Evolutionary conservation across 92 coral and sea anemone species (phyloP).

Genomic region (Porites rus): DNA sequence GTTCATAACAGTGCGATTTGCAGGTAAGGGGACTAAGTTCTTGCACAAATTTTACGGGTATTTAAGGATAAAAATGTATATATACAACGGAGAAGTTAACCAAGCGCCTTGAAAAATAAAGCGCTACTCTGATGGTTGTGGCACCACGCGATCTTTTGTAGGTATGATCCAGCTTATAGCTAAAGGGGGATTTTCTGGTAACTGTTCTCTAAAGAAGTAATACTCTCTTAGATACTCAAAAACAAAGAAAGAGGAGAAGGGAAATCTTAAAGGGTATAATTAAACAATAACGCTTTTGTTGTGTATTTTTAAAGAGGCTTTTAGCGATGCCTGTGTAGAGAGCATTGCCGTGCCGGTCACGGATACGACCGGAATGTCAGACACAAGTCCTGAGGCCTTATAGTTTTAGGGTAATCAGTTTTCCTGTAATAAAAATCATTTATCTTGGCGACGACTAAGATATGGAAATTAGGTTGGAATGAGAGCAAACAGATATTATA

Average conservation of each 20-base stretch:
- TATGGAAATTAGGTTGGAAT: conserved; percentile 29
- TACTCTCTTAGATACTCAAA: neutral
- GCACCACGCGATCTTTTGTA: neutral
- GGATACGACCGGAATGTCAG: neutral
- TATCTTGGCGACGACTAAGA: neutral
- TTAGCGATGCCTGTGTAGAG: neutral
- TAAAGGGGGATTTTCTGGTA: neutral
- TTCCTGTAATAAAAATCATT: neutral
- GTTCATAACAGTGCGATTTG: conserved; percentile 90
- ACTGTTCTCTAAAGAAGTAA: neutral
- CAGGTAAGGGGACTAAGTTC: conserved; percentile 70
- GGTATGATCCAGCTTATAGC: too few species aligned
- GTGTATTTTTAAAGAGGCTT: neutral
- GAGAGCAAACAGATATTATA: neutral
- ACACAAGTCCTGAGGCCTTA: too few species aligned
- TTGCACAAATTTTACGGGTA: neutral
- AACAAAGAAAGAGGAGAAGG: neutral
- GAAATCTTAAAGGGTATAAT: conserved; percentile 8
- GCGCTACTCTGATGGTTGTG: neutral
- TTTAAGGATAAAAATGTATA: neutral
- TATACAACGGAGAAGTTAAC: conserved; percentile 4
- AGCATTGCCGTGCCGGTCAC: neutral
- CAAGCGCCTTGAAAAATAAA: neutral
- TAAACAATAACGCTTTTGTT: conserved; percentile 5
- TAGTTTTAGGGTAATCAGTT: neutral